A percentile compares a stretch with the other conserved stretches of the same genome.
Evolutionary conservation across 2,888 invertebrate genomes (phyloP).

Genomic region (Drosophila prolongata): DNA sequence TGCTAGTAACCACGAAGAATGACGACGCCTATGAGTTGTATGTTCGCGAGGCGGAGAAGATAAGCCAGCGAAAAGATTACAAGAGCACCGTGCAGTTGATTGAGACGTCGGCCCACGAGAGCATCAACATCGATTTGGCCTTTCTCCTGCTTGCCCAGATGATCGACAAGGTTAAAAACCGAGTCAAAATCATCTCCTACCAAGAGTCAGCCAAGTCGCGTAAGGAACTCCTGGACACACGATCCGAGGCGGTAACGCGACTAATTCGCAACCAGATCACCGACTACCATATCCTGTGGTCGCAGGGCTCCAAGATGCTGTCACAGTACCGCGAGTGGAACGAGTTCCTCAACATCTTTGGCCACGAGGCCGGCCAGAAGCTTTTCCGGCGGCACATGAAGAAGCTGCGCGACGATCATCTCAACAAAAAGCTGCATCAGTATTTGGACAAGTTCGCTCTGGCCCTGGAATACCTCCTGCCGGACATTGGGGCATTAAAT

Average conservation of each 20-base stretch:
- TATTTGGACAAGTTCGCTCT: slow-evolving; percentile 92
- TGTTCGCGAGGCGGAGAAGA: slow-evolving; percentile 94
- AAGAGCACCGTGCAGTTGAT: slow-evolving; percentile 94
- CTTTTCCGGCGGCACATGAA: slow-evolving; percentile 92
- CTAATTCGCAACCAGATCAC: slow-evolving; percentile 93
- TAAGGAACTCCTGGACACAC: slow-evolving; percentile 94
- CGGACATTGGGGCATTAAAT: slow-evolving; percentile 89
- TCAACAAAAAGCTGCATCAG: slow-evolving; percentile 90
- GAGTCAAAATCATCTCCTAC: slow-evolving; percentile 89
- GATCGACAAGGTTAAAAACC: slow-evolving; percentile 93
- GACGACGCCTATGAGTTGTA: slow-evolving; percentile 96
- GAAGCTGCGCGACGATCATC: slow-evolving; percentile 92
- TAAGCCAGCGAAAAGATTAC: slow-evolving; percentile 95
- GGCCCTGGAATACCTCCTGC: slow-evolving; percentile 91
- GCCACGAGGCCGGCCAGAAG: slow-evolving; percentile 92
- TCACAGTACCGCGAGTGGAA: slow-evolving; percentile 95
- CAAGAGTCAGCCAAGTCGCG: slow-evolving; percentile 93
- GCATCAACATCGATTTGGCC: slow-evolving; percentile 97
- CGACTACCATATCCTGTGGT: slow-evolving; percentile 94
- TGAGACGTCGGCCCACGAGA: slow-evolving; percentile 97
- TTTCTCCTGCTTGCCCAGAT: slow-evolving; percentile 95
- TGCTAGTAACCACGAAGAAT: slow-evolving; percentile 97
- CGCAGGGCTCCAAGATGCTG: slow-evolving; percentile 93
- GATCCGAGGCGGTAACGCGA: slow-evolving; percentile 95
- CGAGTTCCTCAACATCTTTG: slow-evolving; percentile 95